Evolutionary conservation across 1,140 invertebrate genomes (phyloP).

Genomic region (Trypoxylus dichotomus): DNA sequence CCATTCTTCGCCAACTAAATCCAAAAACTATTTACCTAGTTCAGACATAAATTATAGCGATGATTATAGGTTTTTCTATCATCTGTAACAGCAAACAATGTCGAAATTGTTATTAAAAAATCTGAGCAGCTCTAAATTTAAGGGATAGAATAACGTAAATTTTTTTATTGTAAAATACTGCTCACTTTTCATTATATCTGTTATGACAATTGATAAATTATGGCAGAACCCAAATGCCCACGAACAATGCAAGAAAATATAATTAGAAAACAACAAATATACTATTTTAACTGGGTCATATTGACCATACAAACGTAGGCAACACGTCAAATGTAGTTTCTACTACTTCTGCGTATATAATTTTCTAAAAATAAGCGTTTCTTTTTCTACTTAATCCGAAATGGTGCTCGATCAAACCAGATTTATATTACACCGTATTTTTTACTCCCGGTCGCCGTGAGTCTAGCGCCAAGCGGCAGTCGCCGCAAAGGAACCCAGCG

Average conservation of each 20-base stretch:
- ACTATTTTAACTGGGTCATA: not conserved
- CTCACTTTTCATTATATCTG: no score
- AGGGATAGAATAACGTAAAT: no score
- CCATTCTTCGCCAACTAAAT: no score
- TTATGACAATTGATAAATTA: no score
- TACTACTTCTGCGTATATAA: slow-evolving; percentile 10
- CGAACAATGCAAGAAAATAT: not conserved
- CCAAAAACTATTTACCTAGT: no score
- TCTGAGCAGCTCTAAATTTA: no score
- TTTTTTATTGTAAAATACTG: no score
- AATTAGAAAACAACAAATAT: not conserved
- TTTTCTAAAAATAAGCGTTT: slow-evolving; percentile 21
- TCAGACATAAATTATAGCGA: no score
- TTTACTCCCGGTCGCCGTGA: not conserved
- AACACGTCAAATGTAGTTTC: not conserved
- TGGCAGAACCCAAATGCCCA: no score
- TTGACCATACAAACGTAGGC: not conserved
- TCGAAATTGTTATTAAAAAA: no score
- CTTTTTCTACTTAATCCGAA: slow-evolving; percentile 11
- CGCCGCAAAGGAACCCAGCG: not conserved
- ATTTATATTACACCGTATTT: not conserved
- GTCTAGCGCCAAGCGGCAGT: not conserved
- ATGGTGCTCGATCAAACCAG: slow-evolving; percentile 9
- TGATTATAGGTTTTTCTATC: no score
- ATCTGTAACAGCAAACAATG: no score